phyloP scores from a whole-genome alignment of 2,113 vertebrate genomes.

The Hippocampus comes region DNA sequence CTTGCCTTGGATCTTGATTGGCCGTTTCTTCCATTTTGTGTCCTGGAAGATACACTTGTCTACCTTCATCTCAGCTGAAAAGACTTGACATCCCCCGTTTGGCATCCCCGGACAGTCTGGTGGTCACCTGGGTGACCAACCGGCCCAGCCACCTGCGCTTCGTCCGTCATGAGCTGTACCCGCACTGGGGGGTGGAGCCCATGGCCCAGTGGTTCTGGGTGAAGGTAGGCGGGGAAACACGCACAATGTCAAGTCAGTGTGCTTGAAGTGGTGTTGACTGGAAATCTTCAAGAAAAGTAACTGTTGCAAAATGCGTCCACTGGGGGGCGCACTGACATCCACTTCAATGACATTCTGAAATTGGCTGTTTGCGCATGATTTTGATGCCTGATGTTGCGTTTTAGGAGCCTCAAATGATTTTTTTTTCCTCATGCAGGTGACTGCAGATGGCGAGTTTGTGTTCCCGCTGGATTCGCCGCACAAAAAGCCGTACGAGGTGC shows the following conservation, averaged over 20 bases:
- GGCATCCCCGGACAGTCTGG: slow-evolving; percentile 79
- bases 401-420: slow-evolving; percentile 1
- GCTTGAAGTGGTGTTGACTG: not conserved
- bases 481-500: slow-evolving; percentile 93
- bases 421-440: slow-evolving; percentile 74
- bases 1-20: not conserved
- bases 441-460: slow-evolving; percentile 84
- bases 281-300: not conserved
- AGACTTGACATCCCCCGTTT: slow-evolving; percentile 79
- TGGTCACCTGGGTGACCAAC: slow-evolving; percentile 94
- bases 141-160: slow-evolving; percentile 85
- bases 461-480: slow-evolving; percentile 90
- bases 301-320: not conserved
- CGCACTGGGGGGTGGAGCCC: slow-evolving; percentile 82
- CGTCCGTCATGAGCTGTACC: slow-evolving; percentile 87
- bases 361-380: not conserved
- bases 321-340: not conserved
- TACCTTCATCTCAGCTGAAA: slow-evolving; percentile 83
- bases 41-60: slow-evolving; percentile 76
- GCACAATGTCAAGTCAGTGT: not conserved
- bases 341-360: not conserved
- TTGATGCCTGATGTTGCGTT: not conserved
- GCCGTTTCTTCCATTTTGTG: slow-evolving; percentile 21
- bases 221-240: slow-evolving; percentile 77
- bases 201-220: slow-evolving; percentile 93